These are phyloP conservation scores for Aphelocoma coerulescens DNA, from an alignment of 2,113 vertebrate genomes.

Conservation along the genomic window DNA sequence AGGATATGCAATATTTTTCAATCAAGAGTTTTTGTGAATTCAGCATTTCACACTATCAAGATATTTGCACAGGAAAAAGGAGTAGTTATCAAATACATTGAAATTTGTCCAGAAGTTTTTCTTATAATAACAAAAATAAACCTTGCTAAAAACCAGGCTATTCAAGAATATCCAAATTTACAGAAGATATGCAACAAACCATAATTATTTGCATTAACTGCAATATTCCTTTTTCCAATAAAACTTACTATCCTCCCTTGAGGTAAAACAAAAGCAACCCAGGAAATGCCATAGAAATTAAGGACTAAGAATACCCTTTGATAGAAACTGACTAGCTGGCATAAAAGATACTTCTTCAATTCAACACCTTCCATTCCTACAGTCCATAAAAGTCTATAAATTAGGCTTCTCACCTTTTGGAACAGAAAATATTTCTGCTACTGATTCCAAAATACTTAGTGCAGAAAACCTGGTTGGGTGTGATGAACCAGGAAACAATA, in stretches of 20 bases:
- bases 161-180: background rate
- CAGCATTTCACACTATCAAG: background rate
- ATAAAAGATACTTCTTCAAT: background rate
- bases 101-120: background rate
- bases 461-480: slow-evolving; percentile 87
- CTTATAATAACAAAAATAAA: background rate
- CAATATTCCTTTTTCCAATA: background rate
- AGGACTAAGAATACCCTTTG: background rate
- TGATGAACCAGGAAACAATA: slow-evolving; percentile 87
- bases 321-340: background rate
- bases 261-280: background rate
- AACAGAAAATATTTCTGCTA: slow-evolving; percentile 81
- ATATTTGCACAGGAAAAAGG: background rate
- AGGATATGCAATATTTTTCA: background rate
- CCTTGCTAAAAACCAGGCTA: background rate
- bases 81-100: background rate
- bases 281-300: background rate
- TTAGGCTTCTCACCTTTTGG: slow-evolving; percentile 61
- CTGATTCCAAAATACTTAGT: slow-evolving; percentile 83
- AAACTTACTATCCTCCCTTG: background rate
- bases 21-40: background rate
- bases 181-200: background rate
- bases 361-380: background rate
- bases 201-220: background rate
- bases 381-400: background rate